Conservation (phyloP, 2,797 vertebrate species). For the Discoglossus pictus region DNA sequence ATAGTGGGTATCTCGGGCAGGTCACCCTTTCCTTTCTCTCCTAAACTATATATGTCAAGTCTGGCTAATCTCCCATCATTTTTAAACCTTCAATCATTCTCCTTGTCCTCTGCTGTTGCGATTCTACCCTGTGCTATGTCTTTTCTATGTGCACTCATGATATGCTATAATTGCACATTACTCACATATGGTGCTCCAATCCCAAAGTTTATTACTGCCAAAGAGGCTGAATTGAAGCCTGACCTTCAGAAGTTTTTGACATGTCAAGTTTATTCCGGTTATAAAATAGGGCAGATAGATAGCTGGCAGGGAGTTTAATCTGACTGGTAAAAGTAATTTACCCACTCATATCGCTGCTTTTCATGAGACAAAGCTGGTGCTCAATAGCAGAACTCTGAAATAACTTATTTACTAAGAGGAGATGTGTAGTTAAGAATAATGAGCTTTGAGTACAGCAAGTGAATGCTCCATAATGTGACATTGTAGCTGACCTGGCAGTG, state of each 20-base stretch:
- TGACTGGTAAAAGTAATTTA: neutral
- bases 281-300: conserved; percentile 6
- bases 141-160: conserved; percentile 13
- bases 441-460: no score
- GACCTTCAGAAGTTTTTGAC: conserved; percentile 40
- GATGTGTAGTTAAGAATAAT: no score
- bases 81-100: conserved; percentile 58
- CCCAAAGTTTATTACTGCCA: conserved; percentile 36
- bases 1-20: conserved; percentile 44
- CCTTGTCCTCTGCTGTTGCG: conserved; percentile 51
- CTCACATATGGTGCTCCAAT: conserved; percentile 25
- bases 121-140: conserved; percentile 43
- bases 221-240: conserved; percentile 14
- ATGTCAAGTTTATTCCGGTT: conserved; percentile 27
- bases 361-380: neutral
- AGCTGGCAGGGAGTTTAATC: neutral
- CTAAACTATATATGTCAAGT: conserved; percentile 54
- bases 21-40: conserved; percentile 54
- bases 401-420: no score
- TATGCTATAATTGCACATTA: conserved; percentile 48
- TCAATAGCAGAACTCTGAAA: neutral
- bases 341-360: neutral
- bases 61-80: conserved; percentile 61
- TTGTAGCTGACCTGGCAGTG: no score
- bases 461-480: no score